Conservation (phyloP, 2,888 invertebrate species). For the Julus scanicus region DNA sequence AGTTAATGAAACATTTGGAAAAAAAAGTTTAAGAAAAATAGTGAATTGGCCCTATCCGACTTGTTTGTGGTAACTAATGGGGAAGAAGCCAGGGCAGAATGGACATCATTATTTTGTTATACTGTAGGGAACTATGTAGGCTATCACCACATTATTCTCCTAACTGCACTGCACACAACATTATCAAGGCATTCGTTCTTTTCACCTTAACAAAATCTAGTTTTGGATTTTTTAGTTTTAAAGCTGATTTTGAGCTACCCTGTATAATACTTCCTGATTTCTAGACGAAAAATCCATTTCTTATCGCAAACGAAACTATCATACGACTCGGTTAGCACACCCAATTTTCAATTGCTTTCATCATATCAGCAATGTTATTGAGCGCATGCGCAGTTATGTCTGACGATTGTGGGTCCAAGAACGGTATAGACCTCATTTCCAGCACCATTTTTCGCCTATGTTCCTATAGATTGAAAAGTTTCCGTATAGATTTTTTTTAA, state of each 20-base stretch:
- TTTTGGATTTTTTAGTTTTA: not conserved
- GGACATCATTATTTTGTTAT: no score
- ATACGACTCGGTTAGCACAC: conserved; percentile 26
- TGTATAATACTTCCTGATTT: not conserved
- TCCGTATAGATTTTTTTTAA: conserved; percentile 13
- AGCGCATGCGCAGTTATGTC: not conserved
- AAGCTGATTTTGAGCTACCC: not conserved
- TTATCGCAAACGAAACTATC: conserved; percentile 14
- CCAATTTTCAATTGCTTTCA: conserved; percentile 29
- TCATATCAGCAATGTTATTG: conserved; percentile 29
- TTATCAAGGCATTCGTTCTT: not conserved
- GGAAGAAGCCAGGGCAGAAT: no score
- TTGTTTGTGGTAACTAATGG: no score
- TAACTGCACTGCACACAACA: no score
- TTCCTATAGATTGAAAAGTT: not conserved
- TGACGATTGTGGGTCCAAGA: not conserved
- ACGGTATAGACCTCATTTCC: not conserved
- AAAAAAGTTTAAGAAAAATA: no score
- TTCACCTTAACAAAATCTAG: not conserved
- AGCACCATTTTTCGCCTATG: not conserved
- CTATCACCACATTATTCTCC: no score
- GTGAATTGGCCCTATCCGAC: no score
- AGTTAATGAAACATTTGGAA: no score
- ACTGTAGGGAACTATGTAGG: no score
- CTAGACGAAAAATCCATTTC: conserved; percentile 21